Evolutionary conservation across 2,113 vertebrate species (phyloP), one percentile per base, ranked within the genome.

Genomic region (Nanorana parkeri): DNA sequence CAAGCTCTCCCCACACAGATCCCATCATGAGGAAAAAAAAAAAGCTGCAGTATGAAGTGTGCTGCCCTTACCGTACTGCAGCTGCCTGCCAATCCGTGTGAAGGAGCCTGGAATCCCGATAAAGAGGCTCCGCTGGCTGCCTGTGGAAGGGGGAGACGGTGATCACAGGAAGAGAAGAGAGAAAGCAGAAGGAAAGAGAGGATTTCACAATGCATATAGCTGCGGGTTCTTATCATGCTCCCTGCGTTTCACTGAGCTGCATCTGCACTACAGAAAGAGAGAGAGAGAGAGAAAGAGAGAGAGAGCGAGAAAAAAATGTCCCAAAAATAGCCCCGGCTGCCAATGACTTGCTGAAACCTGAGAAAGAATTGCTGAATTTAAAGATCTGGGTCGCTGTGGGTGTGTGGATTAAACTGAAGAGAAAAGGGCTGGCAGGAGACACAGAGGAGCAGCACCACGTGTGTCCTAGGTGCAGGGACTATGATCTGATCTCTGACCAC

Each of bases 281-380:
- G 68, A 77, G 77, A 91, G 90, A 89, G 90, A 89, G 60, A 54
- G 65, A 32, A 64, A 67, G 13, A 36, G 32, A 5, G n/a, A n/a
- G 4, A 73, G 32, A 73, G 32, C 54, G 67, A 64, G 66, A 79
- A 68, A 91, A 90, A 90, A 91, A 91, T 87, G 89, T 89, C 89
- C 89, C 90, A 78, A 92, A 92, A 94, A 91, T 91, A 93, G 91
- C 92, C 88, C 91, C 88, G 89, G 88, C 91, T 92, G 91, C 89
- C 92, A 90, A 89, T 90, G 90, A 87, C 89, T 89, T 64, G 84
- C 91, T 91, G 89, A 93, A 93, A 93, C 90, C 93, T 88, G 90
- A 94, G 90, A 90, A 92, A 93, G 89, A 92, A 91, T 90, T 87
- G 88, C 91, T 90, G 91, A 91, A 93, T 91, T 90, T 88, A 89